phyloP scores from a whole-genome alignment of 2,888 invertebrate species.

The Heliconius hortense region DNA sequence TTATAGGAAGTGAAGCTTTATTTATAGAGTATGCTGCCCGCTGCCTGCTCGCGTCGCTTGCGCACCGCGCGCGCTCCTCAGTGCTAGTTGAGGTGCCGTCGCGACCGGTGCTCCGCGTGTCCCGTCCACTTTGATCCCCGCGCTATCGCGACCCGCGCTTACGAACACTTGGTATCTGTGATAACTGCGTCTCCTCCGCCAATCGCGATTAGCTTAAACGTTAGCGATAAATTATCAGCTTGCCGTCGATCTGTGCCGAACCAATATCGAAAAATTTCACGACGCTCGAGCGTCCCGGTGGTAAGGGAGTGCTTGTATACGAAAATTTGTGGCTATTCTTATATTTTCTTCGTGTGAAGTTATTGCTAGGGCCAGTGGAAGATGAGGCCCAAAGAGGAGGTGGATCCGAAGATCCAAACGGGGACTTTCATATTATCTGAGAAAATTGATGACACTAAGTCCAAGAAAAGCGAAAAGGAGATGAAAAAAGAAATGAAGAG shows the following conservation, averaged over 20 bases:
- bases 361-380: slow-evolving; percentile 49
- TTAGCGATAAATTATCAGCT: slow-evolving; percentile 58
- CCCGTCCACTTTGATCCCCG: slow-evolving; percentile 44
- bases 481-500: slow-evolving; percentile 79
- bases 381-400: slow-evolving; percentile 78
- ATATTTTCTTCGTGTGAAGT: slow-evolving; percentile 59
- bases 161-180: slow-evolving; percentile 66
- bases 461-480: slow-evolving; percentile 75
- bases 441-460: slow-evolving; percentile 78
- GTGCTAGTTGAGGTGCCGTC: slow-evolving; percentile 57
- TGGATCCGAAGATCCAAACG: slow-evolving; percentile 70
- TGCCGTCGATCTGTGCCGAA: slow-evolving; percentile 60
- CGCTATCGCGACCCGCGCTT: slow-evolving; percentile 56
- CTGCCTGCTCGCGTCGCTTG: slow-evolving; percentile 56
- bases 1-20: slow-evolving; percentile 75
- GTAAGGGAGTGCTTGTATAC: slow-evolving; percentile 62
- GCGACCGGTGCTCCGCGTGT: slow-evolving; percentile 58
- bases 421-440: slow-evolving; percentile 82
- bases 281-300: slow-evolving; percentile 57
- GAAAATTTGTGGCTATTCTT: slow-evolving; percentile 59
- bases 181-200: slow-evolving; percentile 68
- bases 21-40: slow-evolving; percentile 68
- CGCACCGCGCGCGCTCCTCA: slow-evolving; percentile 51
- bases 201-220: slow-evolving; percentile 61
- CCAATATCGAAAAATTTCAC: slow-evolving; percentile 55